These are phyloP conservation scores for Sebastes glaucus DNA, from an alignment of 2,797 vertebrate species.

Conservation along the genomic window DNA sequence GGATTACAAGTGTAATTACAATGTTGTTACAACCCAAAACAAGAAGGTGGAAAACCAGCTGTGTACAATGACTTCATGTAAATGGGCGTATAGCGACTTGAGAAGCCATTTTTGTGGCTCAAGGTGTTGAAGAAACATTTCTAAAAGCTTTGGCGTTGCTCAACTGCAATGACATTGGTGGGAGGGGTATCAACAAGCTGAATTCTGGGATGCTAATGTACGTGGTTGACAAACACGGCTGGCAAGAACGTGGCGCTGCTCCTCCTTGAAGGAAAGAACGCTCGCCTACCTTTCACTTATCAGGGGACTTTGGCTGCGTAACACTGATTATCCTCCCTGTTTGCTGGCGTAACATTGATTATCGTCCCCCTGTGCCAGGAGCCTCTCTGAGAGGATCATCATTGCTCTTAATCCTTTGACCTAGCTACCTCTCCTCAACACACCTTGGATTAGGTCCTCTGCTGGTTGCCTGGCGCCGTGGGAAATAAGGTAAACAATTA, in stretches of 20 bases:
- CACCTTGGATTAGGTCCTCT: slow-evolving; percentile 75
- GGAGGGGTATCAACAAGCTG: slow-evolving; percentile 16
- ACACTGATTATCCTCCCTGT: slow-evolving; percentile 77
- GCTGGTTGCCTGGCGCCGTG: slow-evolving; percentile 61
- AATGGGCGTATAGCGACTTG: not conserved
- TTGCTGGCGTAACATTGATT: slow-evolving; percentile 79
- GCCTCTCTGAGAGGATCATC: slow-evolving; percentile 81
- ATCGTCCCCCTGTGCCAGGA: slow-evolving; percentile 66
- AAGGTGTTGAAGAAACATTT: too few species aligned
- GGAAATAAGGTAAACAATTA: slow-evolving; percentile 82
- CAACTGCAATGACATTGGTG: slow-evolving; percentile 22
- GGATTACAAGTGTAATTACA: slow-evolving; percentile 17
- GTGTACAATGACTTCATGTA: not conserved
- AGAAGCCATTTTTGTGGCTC: too few species aligned
- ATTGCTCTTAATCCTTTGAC: slow-evolving; percentile 82
- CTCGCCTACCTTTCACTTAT: slow-evolving; percentile 61
- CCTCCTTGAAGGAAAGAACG: slow-evolving; percentile 27
- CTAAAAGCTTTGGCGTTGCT: not conserved
- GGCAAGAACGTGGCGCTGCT: slow-evolving; percentile 15
- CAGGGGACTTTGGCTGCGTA: slow-evolving; percentile 64
- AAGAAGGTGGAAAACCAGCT: not conserved
- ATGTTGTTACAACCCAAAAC: slow-evolving; percentile 1
- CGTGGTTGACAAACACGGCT: slow-evolving; percentile 8
- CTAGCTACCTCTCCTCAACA: slow-evolving; percentile 76
- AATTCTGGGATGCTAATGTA: slow-evolving; percentile 1